These are phyloP conservation scores for Eustalomyia histrio DNA, from an alignment of 2,888 invertebrate species.

Conservation along the genomic window DNA sequence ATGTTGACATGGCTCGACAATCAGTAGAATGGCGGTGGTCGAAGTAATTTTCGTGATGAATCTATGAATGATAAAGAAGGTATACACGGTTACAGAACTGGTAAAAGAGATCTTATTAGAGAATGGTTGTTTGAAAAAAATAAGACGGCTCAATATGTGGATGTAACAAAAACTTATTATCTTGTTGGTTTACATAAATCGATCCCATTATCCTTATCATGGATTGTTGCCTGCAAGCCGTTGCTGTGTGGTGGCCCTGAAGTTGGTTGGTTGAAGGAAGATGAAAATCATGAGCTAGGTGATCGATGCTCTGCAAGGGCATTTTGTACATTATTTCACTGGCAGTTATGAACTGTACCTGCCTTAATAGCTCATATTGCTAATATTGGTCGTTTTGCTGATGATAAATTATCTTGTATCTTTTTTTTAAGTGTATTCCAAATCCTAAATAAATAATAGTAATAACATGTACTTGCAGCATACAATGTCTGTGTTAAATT, in stretches of 20 bases:
- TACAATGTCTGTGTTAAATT: conserved; percentile 37
- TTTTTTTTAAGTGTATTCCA: conserved; percentile 28
- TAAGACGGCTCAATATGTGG: conserved; percentile 76
- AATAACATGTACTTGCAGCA: conserved; percentile 9
- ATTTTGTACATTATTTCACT: conserved; percentile 87
- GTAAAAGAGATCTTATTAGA: conserved; percentile 84
- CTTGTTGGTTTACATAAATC: conserved; percentile 82
- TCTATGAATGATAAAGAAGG: conserved; percentile 81
- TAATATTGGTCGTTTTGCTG: conserved; percentile 82
- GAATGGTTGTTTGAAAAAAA: conserved; percentile 82
- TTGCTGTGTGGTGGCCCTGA: no score
- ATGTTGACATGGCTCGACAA: conserved; percentile 87
- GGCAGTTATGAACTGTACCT: conserved; percentile 90
- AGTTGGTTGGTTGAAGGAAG: no score
- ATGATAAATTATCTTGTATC: conserved; percentile 38
- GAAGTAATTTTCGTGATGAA: conserved; percentile 72
- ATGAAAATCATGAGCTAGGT: conserved; percentile 80
- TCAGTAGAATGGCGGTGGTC: conserved; percentile 82
- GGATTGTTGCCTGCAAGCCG: no score
- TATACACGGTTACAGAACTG: conserved; percentile 81
- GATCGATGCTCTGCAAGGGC: conserved; percentile 84
- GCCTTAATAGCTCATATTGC: conserved; percentile 86
- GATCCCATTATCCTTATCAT: conserved; percentile 82
- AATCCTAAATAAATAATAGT: conserved; percentile 65
- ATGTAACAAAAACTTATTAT: conserved; percentile 80